phyloP scores from a whole-genome alignment of 1,140 invertebrate species.

The Centruroides sculpturatus region DNA sequence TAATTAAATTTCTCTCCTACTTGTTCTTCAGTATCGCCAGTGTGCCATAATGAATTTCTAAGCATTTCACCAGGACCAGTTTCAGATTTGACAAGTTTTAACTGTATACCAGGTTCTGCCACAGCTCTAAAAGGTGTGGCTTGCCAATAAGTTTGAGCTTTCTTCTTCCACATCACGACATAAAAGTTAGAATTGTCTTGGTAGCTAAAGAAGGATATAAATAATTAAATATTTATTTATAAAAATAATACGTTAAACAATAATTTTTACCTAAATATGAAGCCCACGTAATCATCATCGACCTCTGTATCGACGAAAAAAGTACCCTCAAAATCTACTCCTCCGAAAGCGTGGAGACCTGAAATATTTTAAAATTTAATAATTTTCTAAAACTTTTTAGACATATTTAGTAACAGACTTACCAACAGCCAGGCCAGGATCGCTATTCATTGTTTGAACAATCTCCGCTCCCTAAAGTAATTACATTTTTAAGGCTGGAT shows the following conservation, averaged over 20 bases:
- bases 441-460: slow-evolving; percentile 85
- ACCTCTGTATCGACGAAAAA: slow-evolving; percentile 84
- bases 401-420: slow-evolving; percentile 16
- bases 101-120: slow-evolving; percentile 81
- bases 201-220: slow-evolving; percentile 41
- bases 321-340: slow-evolving; percentile 93
- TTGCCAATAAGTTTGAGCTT: slow-evolving; percentile 86
- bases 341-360: slow-evolving; percentile 70
- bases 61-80: slow-evolving; percentile 82
- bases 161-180: slow-evolving; percentile 94
- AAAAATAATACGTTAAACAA: too few relatives aligned
- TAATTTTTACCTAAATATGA: slow-evolving; percentile 60
- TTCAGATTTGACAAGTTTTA: slow-evolving; percentile 77
- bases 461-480: slow-evolving; percentile 68
- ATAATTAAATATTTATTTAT: neutral
- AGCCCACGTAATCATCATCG: slow-evolving; percentile 95
- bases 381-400: too few relatives aligned
- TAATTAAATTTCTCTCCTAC: slow-evolving; percentile 27
- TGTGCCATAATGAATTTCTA: slow-evolving; percentile 88
- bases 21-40: slow-evolving; percentile 71
- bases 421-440: slow-evolving; percentile 90
- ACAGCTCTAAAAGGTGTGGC: slow-evolving; percentile 76
- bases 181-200: slow-evolving; percentile 90
- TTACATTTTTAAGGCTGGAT: neutral
- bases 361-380: neutral